phyloP scores from a whole-genome alignment of 2,888 invertebrate species.

The Cyclophora punctaria region DNA sequence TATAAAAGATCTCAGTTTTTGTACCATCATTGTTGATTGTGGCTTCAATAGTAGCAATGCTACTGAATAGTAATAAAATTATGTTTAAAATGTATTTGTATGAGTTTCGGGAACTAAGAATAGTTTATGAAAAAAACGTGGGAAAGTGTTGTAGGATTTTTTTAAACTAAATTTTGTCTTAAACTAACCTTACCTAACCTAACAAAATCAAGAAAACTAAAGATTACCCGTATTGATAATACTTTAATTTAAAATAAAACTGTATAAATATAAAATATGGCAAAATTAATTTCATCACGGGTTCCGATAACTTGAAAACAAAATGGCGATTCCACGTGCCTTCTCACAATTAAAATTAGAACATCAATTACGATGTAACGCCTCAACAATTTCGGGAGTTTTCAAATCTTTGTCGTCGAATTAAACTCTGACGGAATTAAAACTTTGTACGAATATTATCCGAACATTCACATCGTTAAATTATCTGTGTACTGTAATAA shows the following conservation, averaged over 20 bases:
- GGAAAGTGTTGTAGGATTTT: too few species aligned
- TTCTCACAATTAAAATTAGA: constrained; percentile 67
- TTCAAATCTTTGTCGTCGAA: constrained; percentile 63
- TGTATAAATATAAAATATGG: too few species aligned
- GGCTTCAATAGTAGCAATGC: neutral
- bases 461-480: constrained; percentile 70
- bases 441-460: constrained; percentile 45
- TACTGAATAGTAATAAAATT: too few species aligned
- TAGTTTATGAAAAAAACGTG: too few species aligned
- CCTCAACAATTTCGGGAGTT: constrained; percentile 57
- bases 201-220: too few species aligned
- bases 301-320: neutral
- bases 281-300: too few species aligned
- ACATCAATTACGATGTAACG: constrained; percentile 49
- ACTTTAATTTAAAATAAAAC: too few species aligned
- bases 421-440: constrained; percentile 74
- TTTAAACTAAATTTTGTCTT: too few species aligned
- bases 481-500: constrained; percentile 41
- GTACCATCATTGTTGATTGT: constrained; percentile 27
- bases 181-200: too few species aligned
- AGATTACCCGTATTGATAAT: too few species aligned
- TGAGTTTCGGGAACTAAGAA: too few species aligned
- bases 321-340: constrained; percentile 5
- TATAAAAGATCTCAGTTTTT: constrained; percentile 40
- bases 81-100: too few species aligned